Conservation (phyloP, 2,797 vertebrate genomes). For the Garrulus glandarius region DNA sequence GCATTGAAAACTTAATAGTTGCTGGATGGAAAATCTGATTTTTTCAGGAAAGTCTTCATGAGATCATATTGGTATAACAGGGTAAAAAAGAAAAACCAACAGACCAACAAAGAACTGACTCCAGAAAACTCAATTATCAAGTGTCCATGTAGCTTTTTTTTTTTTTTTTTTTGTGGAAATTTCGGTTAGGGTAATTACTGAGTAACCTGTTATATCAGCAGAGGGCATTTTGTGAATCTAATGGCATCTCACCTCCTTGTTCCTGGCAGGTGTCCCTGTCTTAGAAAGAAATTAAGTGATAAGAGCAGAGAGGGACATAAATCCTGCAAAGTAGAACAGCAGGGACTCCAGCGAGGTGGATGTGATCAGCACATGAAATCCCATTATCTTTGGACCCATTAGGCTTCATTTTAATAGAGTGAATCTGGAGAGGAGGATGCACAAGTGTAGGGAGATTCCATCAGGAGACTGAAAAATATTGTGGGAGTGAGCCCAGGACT, state of each 20-base stretch:
- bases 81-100: background rate
- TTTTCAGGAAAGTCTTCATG: background rate
- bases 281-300: background rate
- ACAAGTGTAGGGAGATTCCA: background rate
- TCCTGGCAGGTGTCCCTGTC: background rate
- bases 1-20: background rate
- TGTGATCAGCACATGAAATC: background rate
- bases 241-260: background rate
- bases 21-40: background rate
- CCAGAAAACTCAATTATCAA: background rate
- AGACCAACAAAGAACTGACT: background rate
- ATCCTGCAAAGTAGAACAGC: background rate
- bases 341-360: background rate
- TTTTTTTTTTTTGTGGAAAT: background rate
- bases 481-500: background rate
- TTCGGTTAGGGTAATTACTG: background rate
- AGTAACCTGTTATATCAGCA: background rate
- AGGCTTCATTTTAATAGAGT: background rate
- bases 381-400: background rate
- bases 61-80: background rate
- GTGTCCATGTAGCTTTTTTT: background rate
- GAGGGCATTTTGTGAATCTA: background rate
- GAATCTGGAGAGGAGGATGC: background rate
- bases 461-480: background rate
- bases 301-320: background rate